Conservation (phyloP, 1,140 invertebrate species). For the Hermatobates lingyangjiaoensis region DNA sequence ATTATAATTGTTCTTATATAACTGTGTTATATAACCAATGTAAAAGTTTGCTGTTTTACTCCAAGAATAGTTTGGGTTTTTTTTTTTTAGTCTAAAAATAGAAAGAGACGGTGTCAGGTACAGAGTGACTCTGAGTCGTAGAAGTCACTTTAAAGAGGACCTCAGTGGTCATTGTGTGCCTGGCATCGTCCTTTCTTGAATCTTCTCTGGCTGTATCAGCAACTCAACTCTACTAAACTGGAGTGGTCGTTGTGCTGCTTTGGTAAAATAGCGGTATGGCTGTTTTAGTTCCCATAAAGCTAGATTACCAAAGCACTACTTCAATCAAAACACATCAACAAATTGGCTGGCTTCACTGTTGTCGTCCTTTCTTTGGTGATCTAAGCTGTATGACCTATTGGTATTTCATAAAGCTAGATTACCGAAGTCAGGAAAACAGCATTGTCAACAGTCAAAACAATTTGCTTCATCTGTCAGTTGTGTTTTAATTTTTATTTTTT, state of each 20-base stretch:
- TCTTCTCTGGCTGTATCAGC: background rate
- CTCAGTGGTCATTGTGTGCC: conserved; percentile 15
- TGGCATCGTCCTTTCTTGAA: conserved; percentile 4
- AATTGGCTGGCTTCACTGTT: conserved; percentile 12
- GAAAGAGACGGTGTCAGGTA: too few relatives aligned
- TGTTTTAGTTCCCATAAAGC: conserved; percentile 30
- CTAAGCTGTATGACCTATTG: conserved; percentile 72
- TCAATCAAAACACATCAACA: background rate
- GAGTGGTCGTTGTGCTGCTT: conserved; percentile 20
- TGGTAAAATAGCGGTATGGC: conserved; percentile 32
- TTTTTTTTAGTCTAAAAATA: too few relatives aligned
- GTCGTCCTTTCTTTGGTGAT: conserved; percentile 69
- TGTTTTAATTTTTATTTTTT: too few relatives aligned
- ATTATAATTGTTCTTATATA: too few relatives aligned
- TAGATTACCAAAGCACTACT: conserved; percentile 35
- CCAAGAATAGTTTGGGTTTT: too few relatives aligned
- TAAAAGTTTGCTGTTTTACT: too few relatives aligned
- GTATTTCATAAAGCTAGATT: conserved; percentile 80
- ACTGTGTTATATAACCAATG: too few relatives aligned
- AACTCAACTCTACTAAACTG: background rate
- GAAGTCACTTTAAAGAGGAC: background rate
- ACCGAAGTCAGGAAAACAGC: conserved; percentile 61
- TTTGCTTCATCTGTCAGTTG: too few relatives aligned
- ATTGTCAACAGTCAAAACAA: conserved; percentile 26
- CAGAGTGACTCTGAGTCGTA: conserved; percentile 57